Evolutionary conservation across 2,888 invertebrate species (phyloP).

Genomic region (Drosophila histrio): DNA sequence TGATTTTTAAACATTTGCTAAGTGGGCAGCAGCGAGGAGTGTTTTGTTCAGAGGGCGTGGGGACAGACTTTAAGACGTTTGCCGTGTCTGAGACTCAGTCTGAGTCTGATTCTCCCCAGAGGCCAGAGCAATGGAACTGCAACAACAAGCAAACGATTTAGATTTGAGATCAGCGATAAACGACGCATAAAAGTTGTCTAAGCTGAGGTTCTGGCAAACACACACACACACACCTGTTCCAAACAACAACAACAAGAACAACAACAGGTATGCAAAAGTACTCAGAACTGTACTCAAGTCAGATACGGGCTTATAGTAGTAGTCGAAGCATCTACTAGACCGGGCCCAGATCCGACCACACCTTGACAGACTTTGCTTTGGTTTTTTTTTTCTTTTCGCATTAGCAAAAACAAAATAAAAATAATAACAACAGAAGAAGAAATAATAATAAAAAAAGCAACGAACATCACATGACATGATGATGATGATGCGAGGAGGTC

Average conservation of each 20-base stretch:
- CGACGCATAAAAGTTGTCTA: constrained; percentile 53
- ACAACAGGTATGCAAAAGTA: constrained; percentile 50
- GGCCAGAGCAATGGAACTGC: constrained; percentile 27
- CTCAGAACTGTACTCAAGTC: constrained; percentile 1
- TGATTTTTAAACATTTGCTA: constrained; percentile 59
- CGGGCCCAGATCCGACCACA: constrained; percentile 26
- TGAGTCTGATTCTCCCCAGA: constrained; percentile 27
- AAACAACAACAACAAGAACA: constrained; percentile 12
- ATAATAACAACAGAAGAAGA: constrained; percentile 26
- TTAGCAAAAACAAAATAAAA: constrained; percentile 16
- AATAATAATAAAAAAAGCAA: constrained; percentile 17
- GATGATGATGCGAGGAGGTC: constrained; percentile 63
- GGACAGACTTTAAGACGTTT: background rate
- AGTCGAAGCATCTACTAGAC: too few relatives aligned
- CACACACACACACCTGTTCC: constrained; percentile 63
- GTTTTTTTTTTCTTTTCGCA: background rate
- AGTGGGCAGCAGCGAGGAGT: constrained; percentile 25
- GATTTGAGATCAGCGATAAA: constrained; percentile 71
- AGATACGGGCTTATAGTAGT: background rate
- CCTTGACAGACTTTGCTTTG: constrained; percentile 18
- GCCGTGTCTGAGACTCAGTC: constrained; percentile 5
- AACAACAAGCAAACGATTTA: constrained; percentile 60
- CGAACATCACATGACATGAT: constrained; percentile 73
- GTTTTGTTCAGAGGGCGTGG: background rate
- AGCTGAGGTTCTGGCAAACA: constrained; percentile 28